Evolutionary conservation across 2,797 vertebrate species (phyloP).

Genomic region (Pseudopleuronectes americanus): DNA sequence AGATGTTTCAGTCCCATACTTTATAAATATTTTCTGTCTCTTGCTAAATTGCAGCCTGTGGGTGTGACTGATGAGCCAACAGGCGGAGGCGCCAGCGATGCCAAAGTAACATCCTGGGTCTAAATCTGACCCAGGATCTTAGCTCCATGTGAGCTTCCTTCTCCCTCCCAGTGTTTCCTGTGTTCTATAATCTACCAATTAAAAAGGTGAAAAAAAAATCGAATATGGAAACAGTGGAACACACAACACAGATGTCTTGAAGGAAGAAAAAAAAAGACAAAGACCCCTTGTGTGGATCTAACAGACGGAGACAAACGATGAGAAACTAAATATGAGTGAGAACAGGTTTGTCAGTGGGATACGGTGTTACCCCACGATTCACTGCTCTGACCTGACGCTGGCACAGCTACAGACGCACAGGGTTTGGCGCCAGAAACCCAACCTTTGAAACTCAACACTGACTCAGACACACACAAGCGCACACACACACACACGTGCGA

Average conservation of each 20-base stretch:
- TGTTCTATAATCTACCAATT: not conserved
- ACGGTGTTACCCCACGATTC: conserved; percentile 62
- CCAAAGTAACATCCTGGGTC: not conserved
- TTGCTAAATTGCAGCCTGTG: not conserved
- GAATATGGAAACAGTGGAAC: conserved; percentile 32
- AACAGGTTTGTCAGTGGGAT: conserved; percentile 70
- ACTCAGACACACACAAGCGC: conserved; percentile 32
- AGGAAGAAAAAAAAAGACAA: conserved; percentile 36
- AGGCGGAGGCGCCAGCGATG: not conserved
- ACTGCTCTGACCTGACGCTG: conserved; percentile 68
- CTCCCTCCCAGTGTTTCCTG: not conserved
- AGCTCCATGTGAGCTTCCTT: not conserved
- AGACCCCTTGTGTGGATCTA: conserved; percentile 55
- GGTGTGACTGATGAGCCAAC: not conserved
- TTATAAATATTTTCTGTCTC: not conserved
- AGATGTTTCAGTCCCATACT: not conserved
- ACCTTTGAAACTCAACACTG: conserved; percentile 67
- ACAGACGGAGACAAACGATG: conserved; percentile 65
- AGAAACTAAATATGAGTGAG: conserved; percentile 75
- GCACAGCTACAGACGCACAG: conserved; percentile 66
- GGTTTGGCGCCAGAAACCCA: conserved; percentile 67
- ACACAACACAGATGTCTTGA: conserved; percentile 53
- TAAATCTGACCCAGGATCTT: conserved; percentile 3
- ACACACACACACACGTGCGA: conserved; percentile 20
- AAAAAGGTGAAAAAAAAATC: not conserved